Evolutionary conservation across 2,113 vertebrate genomes (phyloP).

Genomic region (Mola mola): DNA sequence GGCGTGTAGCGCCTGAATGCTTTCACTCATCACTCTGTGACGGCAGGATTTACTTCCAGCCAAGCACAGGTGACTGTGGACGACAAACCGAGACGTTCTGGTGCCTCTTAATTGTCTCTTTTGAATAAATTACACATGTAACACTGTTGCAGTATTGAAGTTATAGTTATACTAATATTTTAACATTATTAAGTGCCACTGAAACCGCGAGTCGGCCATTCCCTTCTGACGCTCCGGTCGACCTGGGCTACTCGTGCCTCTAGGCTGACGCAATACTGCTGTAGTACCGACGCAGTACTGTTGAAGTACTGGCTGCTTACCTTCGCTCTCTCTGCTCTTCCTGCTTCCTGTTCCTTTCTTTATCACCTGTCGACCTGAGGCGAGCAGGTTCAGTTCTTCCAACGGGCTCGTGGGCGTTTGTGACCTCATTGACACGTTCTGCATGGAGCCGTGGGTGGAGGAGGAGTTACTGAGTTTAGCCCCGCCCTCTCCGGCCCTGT

Average conservation of each 20-base stretch:
- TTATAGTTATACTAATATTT: too few relatives aligned
- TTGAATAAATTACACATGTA: too few relatives aligned
- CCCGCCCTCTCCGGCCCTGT: constrained; percentile 80
- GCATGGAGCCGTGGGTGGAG: constrained; percentile 84
- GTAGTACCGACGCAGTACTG: not conserved
- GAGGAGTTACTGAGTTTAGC: constrained; percentile 86
- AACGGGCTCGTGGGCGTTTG: constrained; percentile 93
- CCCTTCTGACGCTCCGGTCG: too few relatives aligned
- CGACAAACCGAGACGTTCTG: too few relatives aligned
- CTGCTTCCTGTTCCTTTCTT: constrained; percentile 89
- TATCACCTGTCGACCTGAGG: constrained; percentile 87
- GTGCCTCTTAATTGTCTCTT: too few relatives aligned
- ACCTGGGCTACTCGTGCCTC: not conserved
- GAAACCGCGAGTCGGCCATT: too few relatives aligned
- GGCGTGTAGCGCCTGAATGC: too few relatives aligned
- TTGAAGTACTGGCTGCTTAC: constrained; percentile 77
- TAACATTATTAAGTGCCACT: too few relatives aligned
- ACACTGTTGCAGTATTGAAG: too few relatives aligned
- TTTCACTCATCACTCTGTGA: too few relatives aligned
- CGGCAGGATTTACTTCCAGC: too few relatives aligned
- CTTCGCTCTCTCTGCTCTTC: constrained; percentile 88
- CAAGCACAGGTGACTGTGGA: too few relatives aligned
- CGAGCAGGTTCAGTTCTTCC: constrained; percentile 90
- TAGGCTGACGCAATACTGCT: not conserved
- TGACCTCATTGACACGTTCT: constrained; percentile 85